Conservation (phyloP, 2,797 vertebrate genomes). For the Adelosebastes latens region DNA sequence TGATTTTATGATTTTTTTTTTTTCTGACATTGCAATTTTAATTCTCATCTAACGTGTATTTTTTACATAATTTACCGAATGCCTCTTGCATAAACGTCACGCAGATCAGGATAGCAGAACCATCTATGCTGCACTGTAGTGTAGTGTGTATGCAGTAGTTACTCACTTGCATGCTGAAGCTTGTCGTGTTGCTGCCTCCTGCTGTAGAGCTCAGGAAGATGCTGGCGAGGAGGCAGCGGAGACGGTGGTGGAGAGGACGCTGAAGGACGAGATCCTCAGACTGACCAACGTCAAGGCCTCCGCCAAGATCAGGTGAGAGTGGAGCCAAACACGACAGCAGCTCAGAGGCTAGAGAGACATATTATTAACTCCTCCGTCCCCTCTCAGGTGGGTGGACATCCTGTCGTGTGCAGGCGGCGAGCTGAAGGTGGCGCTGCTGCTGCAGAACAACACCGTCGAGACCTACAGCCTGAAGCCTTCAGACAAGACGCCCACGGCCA, state of each 20-base stretch:
- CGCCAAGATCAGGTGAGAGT: conserved; percentile 92
- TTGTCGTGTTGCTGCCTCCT: conserved; percentile 4
- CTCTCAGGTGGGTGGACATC: conserved; percentile 89
- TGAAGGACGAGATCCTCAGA: conserved; percentile 89
- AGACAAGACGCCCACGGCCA: conserved; percentile 73
- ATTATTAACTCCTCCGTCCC: neutral
- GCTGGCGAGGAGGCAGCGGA: conserved; percentile 62
- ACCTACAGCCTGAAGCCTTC: conserved; percentile 82
- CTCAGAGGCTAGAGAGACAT: neutral
- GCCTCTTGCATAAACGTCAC: no score
- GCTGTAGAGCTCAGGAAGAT: conserved; percentile 79
- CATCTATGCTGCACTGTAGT: neutral
- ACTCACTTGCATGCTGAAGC: neutral
- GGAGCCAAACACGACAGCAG: fast-evolving
- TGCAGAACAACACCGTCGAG: conserved; percentile 95
- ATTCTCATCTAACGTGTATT: no score
- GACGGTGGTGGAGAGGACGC: conserved; percentile 73
- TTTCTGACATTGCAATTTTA: no score
- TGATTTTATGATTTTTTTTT: no score
- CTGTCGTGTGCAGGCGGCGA: conserved; percentile 87
- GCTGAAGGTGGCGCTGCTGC: conserved; percentile 89
- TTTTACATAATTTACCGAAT: no score
- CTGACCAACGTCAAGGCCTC: conserved; percentile 90
- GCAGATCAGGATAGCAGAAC: no score
- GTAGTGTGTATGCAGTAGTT: neutral